Evolutionary conservation across 1,140 invertebrate species (phyloP).

Genomic region (Drosophila rufa): DNA sequence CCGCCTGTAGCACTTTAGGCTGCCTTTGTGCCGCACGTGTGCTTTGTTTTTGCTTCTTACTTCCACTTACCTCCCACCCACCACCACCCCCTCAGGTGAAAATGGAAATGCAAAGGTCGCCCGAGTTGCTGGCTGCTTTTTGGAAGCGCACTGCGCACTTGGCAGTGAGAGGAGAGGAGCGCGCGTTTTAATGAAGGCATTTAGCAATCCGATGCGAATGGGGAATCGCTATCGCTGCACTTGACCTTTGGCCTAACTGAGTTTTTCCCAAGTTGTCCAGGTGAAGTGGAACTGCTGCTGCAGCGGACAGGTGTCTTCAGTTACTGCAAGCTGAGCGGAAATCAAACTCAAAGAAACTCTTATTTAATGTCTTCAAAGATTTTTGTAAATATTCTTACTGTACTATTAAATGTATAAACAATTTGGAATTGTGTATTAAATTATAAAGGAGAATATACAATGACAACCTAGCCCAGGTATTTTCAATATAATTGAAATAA

Average conservation of each 20-base stretch:
- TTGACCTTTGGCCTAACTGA: slow-evolving; percentile 40
- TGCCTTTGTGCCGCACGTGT: slow-evolving; percentile 36
- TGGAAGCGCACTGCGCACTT: slow-evolving; percentile 41
- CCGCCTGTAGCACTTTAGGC: slow-evolving; percentile 39
- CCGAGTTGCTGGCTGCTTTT: slow-evolving; percentile 32
- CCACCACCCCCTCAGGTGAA: background rate
- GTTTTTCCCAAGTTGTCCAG: background rate
- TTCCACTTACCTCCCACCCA: background rate
- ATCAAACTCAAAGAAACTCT: too few species aligned
- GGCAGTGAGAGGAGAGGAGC: background rate
- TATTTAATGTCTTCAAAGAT: too few species aligned
- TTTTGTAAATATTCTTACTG: too few species aligned
- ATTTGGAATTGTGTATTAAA: too few species aligned
- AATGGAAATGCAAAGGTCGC: slow-evolving; percentile 17
- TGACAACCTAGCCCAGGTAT: too few species aligned
- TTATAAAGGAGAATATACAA: too few species aligned
- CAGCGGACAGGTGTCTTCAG: background rate
- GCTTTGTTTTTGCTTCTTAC: slow-evolving; percentile 35
- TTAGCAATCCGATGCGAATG: slow-evolving; percentile 47
- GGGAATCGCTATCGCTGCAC: slow-evolving; percentile 36
- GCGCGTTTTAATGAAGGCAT: slow-evolving; percentile 59
- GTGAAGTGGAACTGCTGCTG: background rate
- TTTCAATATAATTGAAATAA: too few species aligned
- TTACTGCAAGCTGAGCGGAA: slow-evolving; percentile 1
- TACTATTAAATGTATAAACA: too few species aligned